Conservation (phyloP, 2,113 vertebrate species). For the Myotis davidii region DNA sequence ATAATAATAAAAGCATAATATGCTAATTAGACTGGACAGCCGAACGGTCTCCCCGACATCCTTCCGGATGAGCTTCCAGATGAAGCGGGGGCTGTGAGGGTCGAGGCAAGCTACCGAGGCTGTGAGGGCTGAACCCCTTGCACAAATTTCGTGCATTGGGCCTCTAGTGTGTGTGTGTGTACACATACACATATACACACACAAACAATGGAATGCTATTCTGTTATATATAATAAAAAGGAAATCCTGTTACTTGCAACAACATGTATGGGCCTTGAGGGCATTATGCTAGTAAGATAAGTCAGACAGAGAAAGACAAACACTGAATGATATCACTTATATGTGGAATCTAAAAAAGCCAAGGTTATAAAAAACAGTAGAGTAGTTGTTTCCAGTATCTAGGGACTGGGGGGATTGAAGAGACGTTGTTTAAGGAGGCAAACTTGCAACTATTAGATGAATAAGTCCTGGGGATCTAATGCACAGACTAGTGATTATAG, state of each 20-base stretch:
- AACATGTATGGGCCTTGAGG: neutral
- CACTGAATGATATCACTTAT: neutral
- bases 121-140: too few relatives aligned
- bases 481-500: neutral
- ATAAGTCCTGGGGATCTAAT: neutral
- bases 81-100: too few relatives aligned
- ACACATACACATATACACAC: neutral
- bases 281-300: neutral
- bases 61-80: too few relatives aligned
- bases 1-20: too few relatives aligned
- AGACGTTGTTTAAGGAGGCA: neutral
- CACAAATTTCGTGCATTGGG: too few relatives aligned
- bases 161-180: neutral
- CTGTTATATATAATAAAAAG: neutral
- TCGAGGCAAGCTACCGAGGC: too few relatives aligned
- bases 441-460: neutral
- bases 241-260: neutral
- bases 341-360: neutral
- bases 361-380: neutral
- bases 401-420: neutral
- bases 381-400: neutral
- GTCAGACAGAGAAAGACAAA: neutral
- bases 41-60: rapidly evolving
- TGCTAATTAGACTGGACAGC: too few relatives aligned
- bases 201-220: neutral